Evolutionary conservation across 1,140 invertebrate species (phyloP).

Genomic region (Campoletis sonorensis): DNA sequence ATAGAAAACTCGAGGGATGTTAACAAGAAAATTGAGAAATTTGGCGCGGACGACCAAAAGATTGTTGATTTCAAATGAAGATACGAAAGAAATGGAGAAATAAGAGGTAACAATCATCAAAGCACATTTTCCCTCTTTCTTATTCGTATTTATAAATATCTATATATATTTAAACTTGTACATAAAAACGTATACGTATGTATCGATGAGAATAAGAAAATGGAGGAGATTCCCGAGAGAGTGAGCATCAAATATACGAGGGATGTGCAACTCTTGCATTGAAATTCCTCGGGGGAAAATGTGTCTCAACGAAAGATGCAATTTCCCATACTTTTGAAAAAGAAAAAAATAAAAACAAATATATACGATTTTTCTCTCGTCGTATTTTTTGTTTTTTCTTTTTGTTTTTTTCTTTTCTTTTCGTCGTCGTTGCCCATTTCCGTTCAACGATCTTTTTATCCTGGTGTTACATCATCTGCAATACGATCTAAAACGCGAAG

Average conservation of each 20-base stretch:
- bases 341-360: neutral
- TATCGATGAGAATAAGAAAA: neutral
- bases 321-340: no score
- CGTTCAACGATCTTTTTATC: neutral
- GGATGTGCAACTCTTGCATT: constrained; percentile 23
- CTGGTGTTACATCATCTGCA: neutral
- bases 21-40: constrained; percentile 51
- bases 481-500: neutral
- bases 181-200: neutral
- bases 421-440: neutral
- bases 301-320: neutral
- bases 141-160: neutral
- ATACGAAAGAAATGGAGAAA: constrained; percentile 39
- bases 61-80: constrained; percentile 47
- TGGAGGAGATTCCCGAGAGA: neutral
- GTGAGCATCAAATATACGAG: neutral
- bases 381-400: neutral
- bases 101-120: constrained; percentile 51
- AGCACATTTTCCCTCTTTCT: constrained; percentile 30
- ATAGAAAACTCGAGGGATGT: neutral
- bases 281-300: constrained; percentile 16
- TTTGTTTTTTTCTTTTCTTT: no score
- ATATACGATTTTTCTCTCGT: constrained; percentile 13
- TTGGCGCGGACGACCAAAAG: constrained; percentile 50
- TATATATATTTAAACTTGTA: neutral